These are phyloP conservation scores for Drosophila vallismaia DNA, from an alignment of 2,888 invertebrate species.

Conservation along the genomic window DNA sequence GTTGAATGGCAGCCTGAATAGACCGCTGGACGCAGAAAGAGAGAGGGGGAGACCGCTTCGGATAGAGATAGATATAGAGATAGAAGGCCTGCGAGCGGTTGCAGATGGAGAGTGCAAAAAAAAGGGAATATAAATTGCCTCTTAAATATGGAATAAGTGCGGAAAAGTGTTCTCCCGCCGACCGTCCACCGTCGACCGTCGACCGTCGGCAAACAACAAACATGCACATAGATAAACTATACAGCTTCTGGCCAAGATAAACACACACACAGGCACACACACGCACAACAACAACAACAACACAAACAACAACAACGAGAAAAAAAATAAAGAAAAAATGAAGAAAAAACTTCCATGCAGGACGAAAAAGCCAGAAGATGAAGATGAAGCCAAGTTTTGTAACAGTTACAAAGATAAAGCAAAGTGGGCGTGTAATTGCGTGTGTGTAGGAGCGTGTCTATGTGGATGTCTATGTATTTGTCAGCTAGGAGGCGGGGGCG, in stretches of 20 bases:
- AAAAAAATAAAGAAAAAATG: conserved; percentile 2
- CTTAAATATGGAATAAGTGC: conserved; percentile 82
- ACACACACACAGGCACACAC: conserved; percentile 52
- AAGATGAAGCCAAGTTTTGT: conserved; percentile 53
- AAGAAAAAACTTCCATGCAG: conserved; percentile 57
- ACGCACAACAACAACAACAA: neutral
- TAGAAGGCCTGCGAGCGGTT: conserved; percentile 3
- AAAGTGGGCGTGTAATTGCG: conserved; percentile 68
- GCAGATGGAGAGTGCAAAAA: conserved; percentile 46
- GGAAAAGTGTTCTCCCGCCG: conserved; percentile 67
- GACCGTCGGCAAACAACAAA: conserved; percentile 50
- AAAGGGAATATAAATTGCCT: conserved; percentile 84
- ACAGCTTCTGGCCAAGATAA: conserved; percentile 73
- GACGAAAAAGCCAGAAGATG: conserved; percentile 14
- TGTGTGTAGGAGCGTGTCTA: conserved; percentile 30
- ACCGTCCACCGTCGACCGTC: conserved; percentile 22
- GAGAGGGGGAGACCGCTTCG: neutral
- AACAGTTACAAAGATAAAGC: conserved; percentile 65
- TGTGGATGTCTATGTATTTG: neutral
- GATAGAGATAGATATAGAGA: conserved; percentile 3
- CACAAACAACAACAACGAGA: neutral
- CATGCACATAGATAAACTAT: conserved; percentile 80
- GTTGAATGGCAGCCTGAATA: conserved; percentile 71
- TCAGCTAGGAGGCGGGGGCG: conserved; percentile 39
- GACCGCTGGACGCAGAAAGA: conserved; percentile 26